phyloP scores from a whole-genome alignment of 2,797 vertebrate genomes.

The Sebastes hubbsi region DNA sequence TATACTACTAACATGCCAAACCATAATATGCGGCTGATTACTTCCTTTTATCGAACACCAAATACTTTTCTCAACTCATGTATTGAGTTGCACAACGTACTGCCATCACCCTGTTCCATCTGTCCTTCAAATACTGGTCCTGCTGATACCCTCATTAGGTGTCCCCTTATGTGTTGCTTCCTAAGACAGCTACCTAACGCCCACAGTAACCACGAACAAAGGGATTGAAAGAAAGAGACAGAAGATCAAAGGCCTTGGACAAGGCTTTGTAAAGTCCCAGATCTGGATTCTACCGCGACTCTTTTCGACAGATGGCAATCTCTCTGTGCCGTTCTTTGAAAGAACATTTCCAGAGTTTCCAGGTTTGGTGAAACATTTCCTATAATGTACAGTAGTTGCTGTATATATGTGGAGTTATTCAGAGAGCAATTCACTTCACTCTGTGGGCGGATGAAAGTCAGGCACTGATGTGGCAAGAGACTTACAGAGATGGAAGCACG shows the following conservation, averaged over 20 bases:
- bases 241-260: slow-evolving; percentile 56
- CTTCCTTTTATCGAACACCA: neutral
- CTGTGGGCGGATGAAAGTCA: slow-evolving; percentile 53
- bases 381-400: slow-evolving; percentile 6
- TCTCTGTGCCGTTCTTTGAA: slow-evolving; percentile 1
- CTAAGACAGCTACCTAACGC: slow-evolving; percentile 30
- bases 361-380: neutral
- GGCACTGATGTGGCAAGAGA: slow-evolving; percentile 53
- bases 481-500: slow-evolving; percentile 28
- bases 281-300: slow-evolving; percentile 38
- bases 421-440: slow-evolving; percentile 19
- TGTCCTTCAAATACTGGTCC: neutral
- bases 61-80: neutral
- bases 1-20: neutral
- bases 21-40: neutral
- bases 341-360: slow-evolving; percentile 6
- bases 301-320: slow-evolving; percentile 25
- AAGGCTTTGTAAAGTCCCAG: slow-evolving; percentile 57
- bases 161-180: slow-evolving; percentile 35
- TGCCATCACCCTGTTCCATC: neutral
- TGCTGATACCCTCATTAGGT: slow-evolving; percentile 38
- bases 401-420: slow-evolving; percentile 31
- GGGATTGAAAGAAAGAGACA: slow-evolving; percentile 38
- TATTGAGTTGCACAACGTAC: neutral
- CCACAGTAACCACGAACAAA: slow-evolving; percentile 40